A percentile compares a stretch with the other conserved stretches of the same genome.
Conservation (phyloP, 2,888 invertebrate genomes). For the Standfussiana lucernea region DNA sequence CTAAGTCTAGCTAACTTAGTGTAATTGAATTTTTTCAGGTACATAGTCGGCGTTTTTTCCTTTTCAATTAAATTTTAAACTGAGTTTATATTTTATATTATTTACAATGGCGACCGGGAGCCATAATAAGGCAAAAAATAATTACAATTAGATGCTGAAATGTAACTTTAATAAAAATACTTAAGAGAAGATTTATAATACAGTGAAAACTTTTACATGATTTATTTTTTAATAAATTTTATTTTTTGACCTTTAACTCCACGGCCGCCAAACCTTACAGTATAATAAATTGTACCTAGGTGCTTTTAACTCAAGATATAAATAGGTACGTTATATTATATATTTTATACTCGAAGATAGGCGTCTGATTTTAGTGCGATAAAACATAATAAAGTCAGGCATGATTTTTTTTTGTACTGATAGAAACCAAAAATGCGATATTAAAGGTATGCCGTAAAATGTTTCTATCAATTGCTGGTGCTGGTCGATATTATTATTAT, state of each 20-base stretch:
- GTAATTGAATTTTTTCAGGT: constrained; percentile 89
- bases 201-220: constrained; percentile 2
- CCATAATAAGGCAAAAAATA: constrained; percentile 73
- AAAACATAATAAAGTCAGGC: constrained; percentile 48
- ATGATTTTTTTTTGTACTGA: constrained; percentile 23
- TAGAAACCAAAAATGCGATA: constrained; percentile 15
- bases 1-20: constrained; percentile 87
- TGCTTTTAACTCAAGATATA: constrained; percentile 76
- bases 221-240: not conserved
- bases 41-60: constrained; percentile 86
- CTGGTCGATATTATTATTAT: constrained; percentile 34
- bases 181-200: constrained; percentile 31
- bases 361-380: constrained; percentile 52
- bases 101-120: constrained; percentile 78
- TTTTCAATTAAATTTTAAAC: constrained; percentile 69
- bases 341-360: constrained; percentile 48
- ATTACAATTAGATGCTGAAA: constrained; percentile 30
- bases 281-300: constrained; percentile 86
- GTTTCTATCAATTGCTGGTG: constrained; percentile 17
- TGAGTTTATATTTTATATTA: constrained; percentile 75
- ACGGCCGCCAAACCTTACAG: constrained; percentile 59
- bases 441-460: constrained; percentile 3
- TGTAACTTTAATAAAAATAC: constrained; percentile 15
- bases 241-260: constrained; percentile 67
- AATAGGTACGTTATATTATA: constrained; percentile 55